Base-by-base conservation (phyloP, 2,888 invertebrate species). In the Archips crataeganus region DNA sequence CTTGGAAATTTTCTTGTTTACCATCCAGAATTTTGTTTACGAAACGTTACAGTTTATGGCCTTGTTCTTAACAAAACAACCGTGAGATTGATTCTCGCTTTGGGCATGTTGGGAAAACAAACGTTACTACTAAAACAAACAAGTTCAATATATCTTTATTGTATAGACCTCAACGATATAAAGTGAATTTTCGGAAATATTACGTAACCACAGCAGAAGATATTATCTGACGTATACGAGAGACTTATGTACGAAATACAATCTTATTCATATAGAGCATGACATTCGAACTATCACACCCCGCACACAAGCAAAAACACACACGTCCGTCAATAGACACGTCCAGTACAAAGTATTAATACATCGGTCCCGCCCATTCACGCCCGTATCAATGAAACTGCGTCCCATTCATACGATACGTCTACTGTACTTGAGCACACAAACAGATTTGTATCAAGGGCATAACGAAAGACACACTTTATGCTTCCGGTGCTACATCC, bases 321-420 rank as follows among this genome's bases (percentile, higher is more conserved):
- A 68, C 68, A 34, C 59, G 45, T 47, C 13, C 15, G 23, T 68
- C 59, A 68, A 60, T 47, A 45, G 60, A 66, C 61, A 66, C 49
- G 57, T 64, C 47, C 62, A 75, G 62, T 39, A 63, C 57, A 74
- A 32, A 75, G 79, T 73, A 86, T 84, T 84, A 82, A 83, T 84
- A 86, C 78, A 76, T 79, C 78, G 79, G 83, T 81, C 87, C 87
- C 89, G 86, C 88, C 87, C 84, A 84, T 85, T 80, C 82, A 76
- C 80, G 70, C 75, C 79, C 83, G 87, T 90, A 83, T 84, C 84
- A 84, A 85, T 84, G 85, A 80, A 83, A 79, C 80, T 83, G 84
- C 80, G 85, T 82, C 79, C 85, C 92, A 92, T 93, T 93, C 92
- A 93, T 90, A 84, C 85, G 81, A 81, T 80, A 81, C 79, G 78